A percentile compares a stretch with the other conserved stretches of the same genome.
Evolutionary conservation across 2,113 vertebrate genomes (phyloP).

Genomic region (Chauna torquata): DNA sequence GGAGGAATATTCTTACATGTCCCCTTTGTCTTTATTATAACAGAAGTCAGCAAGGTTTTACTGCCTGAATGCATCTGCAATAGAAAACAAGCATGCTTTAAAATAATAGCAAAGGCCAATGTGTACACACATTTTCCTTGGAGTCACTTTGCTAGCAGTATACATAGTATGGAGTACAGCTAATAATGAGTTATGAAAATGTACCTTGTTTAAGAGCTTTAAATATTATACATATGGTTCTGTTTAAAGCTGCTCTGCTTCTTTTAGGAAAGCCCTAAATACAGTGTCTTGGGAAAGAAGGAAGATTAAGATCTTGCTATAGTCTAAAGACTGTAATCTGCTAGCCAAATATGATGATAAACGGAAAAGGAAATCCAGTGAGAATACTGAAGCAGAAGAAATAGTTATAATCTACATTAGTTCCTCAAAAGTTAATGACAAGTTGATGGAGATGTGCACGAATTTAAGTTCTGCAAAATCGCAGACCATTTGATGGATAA

Average conservation of each 20-base stretch:
- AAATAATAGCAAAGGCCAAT: neutral
- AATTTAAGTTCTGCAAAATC: neutral
- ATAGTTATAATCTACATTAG: neutral
- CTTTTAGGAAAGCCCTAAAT: neutral
- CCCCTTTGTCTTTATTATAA: neutral
- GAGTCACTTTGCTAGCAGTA: neutral
- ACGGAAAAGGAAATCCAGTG: neutral
- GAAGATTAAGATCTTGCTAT: neutral
- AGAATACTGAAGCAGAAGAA: neutral
- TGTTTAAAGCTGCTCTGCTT: neutral
- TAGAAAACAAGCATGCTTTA: neutral
- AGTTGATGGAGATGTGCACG: neutral
- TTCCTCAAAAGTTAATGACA: neutral
- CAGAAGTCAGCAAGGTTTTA: neutral
- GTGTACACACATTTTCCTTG: neutral
- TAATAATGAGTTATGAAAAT: neutral
- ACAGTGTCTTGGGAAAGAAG: neutral
- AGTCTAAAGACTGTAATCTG: neutral
- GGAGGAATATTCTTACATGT: neutral
- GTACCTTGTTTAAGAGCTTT: neutral
- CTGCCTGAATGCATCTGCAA: neutral
- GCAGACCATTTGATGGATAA: too few species aligned
- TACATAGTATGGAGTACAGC: too few species aligned
- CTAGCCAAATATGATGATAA: neutral
- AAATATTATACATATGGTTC: neutral